Evolutionary conservation across 2,797 vertebrate genomes (phyloP), one percentile per base, ranked within the genome.

Genomic region (Sebastes ruberrimus): DNA sequence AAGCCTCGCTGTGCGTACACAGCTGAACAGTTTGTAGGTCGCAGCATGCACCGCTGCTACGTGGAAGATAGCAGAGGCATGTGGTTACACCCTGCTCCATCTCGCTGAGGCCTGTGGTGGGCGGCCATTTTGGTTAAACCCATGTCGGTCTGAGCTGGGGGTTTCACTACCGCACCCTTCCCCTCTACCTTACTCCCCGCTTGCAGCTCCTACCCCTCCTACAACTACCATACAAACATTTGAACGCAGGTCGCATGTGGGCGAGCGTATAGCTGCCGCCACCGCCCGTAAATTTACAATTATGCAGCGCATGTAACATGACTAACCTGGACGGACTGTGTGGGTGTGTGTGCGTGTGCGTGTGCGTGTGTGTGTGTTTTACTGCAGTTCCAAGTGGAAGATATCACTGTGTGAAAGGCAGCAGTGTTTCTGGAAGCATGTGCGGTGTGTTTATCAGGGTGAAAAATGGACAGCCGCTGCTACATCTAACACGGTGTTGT

Each of bases 101-200:
- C 88, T 88, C 87, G 61, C 78, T 78, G 60, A 90, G 87, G 79
- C 83, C 85, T 89, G 92, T 87, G 90, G 92, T 80, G 52, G 79
- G 87, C 68, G 81, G 89, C 93, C 92, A 94, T 93, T 87, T 92
- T 93, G 92, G 88, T 88, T 90, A 87, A 93, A 91, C 89, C 93
- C 81, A 89, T 4, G 80, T 89, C 13, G 92, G 92, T 94, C 90
- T 92, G 80, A 2, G 2, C 69, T 80, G 81, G 87, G 88, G 91
- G 91, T 93, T 94, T 92, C 82, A 78, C 76, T 85, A 88, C 85
- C 79, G 78, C 94, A 89, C 89, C 86, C 90, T 75, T 82, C 89
- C 78, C 35, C 35, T 38, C 35, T 38, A 38, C 35, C 35, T 38
- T 38, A 38, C 35, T 86, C 85, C 77, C 85, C 6, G 23, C 57